phyloP scores from a whole-genome alignment of 2,113 vertebrate genomes.

The Myiozetetes cayanensis region DNA sequence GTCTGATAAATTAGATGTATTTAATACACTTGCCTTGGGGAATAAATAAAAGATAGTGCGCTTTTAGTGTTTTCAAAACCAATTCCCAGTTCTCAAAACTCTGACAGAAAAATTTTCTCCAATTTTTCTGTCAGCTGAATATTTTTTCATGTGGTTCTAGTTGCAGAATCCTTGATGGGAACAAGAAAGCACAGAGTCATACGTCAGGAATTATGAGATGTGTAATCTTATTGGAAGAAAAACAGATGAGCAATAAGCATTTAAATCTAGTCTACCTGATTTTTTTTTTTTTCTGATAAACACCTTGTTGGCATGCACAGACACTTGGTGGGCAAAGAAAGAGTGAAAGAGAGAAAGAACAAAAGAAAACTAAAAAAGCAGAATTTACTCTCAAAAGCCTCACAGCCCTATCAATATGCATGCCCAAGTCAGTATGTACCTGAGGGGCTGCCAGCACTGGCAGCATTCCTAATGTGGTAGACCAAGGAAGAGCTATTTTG shows the following conservation, averaged over 20 bases:
- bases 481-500: neutral
- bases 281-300: neutral
- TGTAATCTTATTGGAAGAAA: neutral
- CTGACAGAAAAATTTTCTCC: neutral
- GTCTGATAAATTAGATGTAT: conserved; percentile 25
- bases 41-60: neutral
- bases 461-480: neutral
- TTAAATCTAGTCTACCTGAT: neutral
- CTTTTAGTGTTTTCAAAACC: neutral
- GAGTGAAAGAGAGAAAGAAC: neutral
- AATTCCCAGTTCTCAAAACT: neutral
- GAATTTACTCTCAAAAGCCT: neutral
- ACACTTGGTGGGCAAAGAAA: neutral
- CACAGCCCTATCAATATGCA: neutral
- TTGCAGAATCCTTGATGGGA: neutral
- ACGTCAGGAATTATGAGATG: neutral
- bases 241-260: neutral
- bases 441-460: neutral
- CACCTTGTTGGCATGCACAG: neutral
- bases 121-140: neutral
- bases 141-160: neutral
- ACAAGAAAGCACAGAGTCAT: neutral
- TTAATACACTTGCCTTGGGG: neutral
- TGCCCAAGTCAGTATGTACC: neutral
- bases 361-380: neutral